Evolutionary conservation across 1,140 invertebrate species (phyloP).

Genomic region (Melipona quadrifasciata): DNA sequence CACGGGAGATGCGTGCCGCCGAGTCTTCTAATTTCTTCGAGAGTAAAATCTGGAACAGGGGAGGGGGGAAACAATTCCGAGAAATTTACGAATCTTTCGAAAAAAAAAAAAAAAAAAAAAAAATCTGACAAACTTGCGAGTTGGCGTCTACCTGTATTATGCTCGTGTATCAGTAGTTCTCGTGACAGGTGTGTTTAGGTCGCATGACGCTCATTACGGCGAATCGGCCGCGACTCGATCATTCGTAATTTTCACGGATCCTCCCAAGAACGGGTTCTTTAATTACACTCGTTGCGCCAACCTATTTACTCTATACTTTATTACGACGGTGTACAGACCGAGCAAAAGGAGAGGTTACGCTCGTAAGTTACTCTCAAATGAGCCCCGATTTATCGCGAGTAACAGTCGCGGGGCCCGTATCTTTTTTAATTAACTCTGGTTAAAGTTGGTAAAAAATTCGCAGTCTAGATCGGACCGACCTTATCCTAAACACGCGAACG

Average conservation of each 20-base stretch:
- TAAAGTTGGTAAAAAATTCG: conserved; percentile 43
- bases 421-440: conserved; percentile 57
- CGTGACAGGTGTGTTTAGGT: background rate
- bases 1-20: background rate
- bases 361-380: conserved; percentile 15
- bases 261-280: background rate
- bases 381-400: conserved; percentile 25
- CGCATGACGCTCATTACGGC: background rate
- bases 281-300: background rate
- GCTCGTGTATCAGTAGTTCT: too few species aligned
- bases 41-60: too few species aligned
- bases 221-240: background rate
- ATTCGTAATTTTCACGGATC: background rate
- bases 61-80: too few species aligned
- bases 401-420: conserved; percentile 9
- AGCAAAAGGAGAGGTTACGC: background rate
- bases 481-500: conserved; percentile 21
- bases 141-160: too few species aligned
- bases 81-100: too few species aligned
- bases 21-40: background rate
- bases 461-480: background rate
- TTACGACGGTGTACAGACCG: background rate
- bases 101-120: too few species aligned
- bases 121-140: too few species aligned
- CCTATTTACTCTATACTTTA: background rate